Conservation (phyloP, 1,140 invertebrate species). For the Protaetia brevitarsis region DNA sequence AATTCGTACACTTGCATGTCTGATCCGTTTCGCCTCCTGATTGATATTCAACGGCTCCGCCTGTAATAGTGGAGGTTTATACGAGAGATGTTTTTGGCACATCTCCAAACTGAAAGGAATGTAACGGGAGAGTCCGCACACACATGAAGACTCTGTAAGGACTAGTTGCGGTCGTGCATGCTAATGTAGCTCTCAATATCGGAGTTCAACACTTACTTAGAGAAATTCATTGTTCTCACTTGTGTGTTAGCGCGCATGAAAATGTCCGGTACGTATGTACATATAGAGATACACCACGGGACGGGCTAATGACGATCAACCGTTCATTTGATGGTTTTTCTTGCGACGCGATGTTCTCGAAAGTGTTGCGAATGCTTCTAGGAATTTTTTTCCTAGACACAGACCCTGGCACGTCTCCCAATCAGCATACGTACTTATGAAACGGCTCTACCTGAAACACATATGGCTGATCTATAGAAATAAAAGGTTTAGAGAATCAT, state of each 20-base stretch:
- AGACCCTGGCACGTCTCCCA: constrained; percentile 1
- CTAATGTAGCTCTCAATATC: constrained; percentile 13
- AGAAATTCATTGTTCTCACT: constrained; percentile 18
- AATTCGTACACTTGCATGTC: no score
- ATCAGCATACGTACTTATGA: background rate
- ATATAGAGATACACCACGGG: background rate
- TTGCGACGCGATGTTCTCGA: constrained; percentile 6
- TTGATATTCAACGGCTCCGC: constrained; percentile 14
- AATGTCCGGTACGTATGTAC: background rate
- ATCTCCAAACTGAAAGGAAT: constrained; percentile 18
- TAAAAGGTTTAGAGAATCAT: no score
- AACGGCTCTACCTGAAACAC: no score
- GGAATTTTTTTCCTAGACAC: constrained; percentile 14
- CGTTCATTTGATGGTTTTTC: constrained; percentile 11
- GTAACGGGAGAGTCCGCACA: constrained; percentile 16
- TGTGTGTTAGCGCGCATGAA: constrained; percentile 9
- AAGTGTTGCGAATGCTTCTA: constrained; percentile 13
- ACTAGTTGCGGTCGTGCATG: constrained; percentile 1
- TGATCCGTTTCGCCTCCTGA: constrained; percentile 15
- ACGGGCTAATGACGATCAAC: constrained; percentile 15
- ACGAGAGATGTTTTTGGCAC: constrained; percentile 17
- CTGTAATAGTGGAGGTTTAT: constrained; percentile 18
- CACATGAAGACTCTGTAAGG: constrained; percentile 14
- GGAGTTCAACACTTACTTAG: constrained; percentile 16
- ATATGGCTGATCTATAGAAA: no score